Percentiles rank a stretch among this genome's conserved stretches.
Conservation (phyloP, 2,113 vertebrate species). For the Forbesichthys papilliferus region DNA sequence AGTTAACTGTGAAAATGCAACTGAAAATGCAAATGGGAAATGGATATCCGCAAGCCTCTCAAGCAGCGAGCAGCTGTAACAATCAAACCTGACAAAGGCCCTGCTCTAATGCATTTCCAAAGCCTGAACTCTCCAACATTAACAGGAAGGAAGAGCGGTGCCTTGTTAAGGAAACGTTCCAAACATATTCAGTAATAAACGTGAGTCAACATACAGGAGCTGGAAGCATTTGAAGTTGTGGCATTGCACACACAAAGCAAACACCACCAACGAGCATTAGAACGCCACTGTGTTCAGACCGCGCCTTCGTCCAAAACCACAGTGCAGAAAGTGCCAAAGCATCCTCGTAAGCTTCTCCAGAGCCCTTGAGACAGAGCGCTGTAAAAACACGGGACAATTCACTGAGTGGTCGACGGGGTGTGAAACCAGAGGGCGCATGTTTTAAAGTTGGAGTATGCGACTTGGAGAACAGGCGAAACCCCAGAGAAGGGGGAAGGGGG, state of each 20-base stretch:
- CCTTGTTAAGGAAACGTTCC: no score
- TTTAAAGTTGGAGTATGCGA: no score
- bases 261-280: not conserved
- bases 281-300: not conserved
- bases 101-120: not conserved
- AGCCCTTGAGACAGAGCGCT: constrained; percentile 23
- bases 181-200: not conserved
- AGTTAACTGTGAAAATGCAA: constrained; percentile 16
- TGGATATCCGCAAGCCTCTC: constrained; percentile 3
- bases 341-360: not conserved
- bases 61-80: constrained; percentile 5
- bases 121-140: constrained; percentile 8
- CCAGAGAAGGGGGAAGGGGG: no score
- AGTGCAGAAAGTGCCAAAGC: not conserved
- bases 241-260: constrained; percentile 22
- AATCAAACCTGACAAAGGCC: not conserved
- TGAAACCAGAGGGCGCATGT: constrained; percentile 9
- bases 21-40: not conserved
- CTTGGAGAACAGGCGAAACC: no score
- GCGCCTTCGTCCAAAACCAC: no score
- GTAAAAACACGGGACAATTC: constrained; percentile 24
- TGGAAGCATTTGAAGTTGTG: constrained; percentile 5
- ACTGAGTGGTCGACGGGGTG: not conserved
- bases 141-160: not conserved
- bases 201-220: constrained; percentile 7